Evolutionary conservation across 2,888 invertebrate species (phyloP).

Genomic region (Pachydiplax longipennis): DNA sequence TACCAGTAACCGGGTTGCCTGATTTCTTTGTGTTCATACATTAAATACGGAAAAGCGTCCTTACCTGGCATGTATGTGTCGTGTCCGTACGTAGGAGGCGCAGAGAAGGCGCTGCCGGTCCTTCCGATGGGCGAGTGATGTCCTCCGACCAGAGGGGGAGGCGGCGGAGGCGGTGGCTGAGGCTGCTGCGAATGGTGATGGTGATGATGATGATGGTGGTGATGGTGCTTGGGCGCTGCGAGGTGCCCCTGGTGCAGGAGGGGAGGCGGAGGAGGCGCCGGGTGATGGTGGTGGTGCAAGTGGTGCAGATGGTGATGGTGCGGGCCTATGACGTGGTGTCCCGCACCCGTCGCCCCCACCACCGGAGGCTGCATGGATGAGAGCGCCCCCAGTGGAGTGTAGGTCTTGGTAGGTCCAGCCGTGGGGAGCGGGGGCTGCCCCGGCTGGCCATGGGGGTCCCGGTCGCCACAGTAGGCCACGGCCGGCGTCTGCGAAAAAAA

Average conservation of each 20-base stretch:
- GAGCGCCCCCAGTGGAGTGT: slow-evolving; percentile 82
- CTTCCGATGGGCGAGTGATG: slow-evolving; percentile 61
- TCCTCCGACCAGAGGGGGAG: slow-evolving; percentile 54
- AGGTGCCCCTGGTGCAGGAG: slow-evolving; percentile 60
- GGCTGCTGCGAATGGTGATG: slow-evolving; percentile 57
- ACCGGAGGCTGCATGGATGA: slow-evolving; percentile 89
- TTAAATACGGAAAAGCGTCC: no score
- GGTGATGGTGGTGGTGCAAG: slow-evolving; percentile 10
- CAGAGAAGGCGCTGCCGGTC: slow-evolving; percentile 70
- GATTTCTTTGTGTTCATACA: no score
- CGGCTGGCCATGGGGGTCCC: slow-evolving; percentile 47
- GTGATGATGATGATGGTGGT: slow-evolving; percentile 52
- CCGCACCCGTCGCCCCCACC: slow-evolving; percentile 56
- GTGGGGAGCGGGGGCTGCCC: slow-evolving; percentile 48
- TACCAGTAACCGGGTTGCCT: no score
- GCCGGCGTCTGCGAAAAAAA: slow-evolving; percentile 46
- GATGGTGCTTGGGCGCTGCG: slow-evolving; percentile 13
- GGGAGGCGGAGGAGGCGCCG: slow-evolving; percentile 57
- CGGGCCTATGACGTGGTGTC: slow-evolving; percentile 56
- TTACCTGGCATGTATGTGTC: slow-evolving; percentile 47
- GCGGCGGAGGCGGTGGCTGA: slow-evolving; percentile 57
- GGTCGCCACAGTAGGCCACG: slow-evolving; percentile 22
- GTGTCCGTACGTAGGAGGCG: slow-evolving; percentile 57
- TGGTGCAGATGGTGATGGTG: slow-evolving; percentile 60
- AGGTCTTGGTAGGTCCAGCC: slow-evolving; percentile 69